These are phyloP conservation scores for Chaenocephalus aceratus DNA, from an alignment of 2,113 vertebrate genomes.

Conservation along the genomic window DNA sequence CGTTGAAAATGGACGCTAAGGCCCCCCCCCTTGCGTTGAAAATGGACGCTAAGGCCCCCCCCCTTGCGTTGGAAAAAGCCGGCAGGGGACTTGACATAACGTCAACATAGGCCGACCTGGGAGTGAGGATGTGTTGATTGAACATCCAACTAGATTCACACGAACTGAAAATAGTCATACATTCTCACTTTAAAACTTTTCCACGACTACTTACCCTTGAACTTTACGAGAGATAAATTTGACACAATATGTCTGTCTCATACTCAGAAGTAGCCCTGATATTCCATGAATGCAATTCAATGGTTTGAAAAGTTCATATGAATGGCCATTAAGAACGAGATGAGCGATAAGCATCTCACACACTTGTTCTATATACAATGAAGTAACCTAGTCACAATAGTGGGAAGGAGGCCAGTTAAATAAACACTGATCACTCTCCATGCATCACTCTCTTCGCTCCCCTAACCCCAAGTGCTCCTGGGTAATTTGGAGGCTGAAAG, in stretches of 20 bases:
- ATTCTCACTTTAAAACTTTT: background rate
- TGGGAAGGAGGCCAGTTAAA: background rate
- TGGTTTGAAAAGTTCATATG: background rate
- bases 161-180: background rate
- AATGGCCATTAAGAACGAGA: background rate
- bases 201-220: background rate
- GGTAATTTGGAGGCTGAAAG: no score
- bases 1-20: no score
- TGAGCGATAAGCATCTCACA: background rate
- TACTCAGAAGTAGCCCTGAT: background rate
- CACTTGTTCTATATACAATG: background rate
- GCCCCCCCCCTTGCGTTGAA: no score
- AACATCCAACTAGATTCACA: background rate
- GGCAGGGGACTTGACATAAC: no score
- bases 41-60: no score
- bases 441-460: no score
- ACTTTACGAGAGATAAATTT: background rate
- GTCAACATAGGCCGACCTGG: no score
- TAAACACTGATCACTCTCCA: background rate
- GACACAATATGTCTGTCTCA: background rate
- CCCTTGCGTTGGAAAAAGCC: no score
- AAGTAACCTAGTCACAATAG: background rate
- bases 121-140: no score
- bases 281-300: background rate
- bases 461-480: no score